Evolutionary conservation across 2,888 invertebrate genomes (phyloP), one percentile per base, ranked within the genome.

Genomic region (Leuctra nigra): DNA sequence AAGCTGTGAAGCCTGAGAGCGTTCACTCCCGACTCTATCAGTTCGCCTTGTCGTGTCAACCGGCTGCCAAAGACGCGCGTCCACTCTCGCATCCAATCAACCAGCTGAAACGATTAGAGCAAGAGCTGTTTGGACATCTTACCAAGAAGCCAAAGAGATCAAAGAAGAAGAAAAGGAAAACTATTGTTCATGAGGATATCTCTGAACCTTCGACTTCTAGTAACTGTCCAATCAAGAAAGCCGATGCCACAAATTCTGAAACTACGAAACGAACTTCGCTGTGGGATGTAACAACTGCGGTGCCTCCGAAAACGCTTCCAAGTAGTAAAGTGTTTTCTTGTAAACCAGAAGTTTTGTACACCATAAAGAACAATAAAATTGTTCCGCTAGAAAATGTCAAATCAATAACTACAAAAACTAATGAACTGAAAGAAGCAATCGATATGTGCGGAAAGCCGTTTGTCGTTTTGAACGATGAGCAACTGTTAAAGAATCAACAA

Each of bases 351-450:
- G 72, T 73, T 50, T 71, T 75, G 69, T 80, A 79, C 57, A 77
- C 80, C 1, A 69, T 80, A 25, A 74, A 70, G 63, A 70, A 79
- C 57, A 74, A 74, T 36, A 73, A 74, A 66, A 79, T 80, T 55
- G 69, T 79, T 1, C 68, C 75, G 57, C 59, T 78, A 18, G 61
- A 60, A 53, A 18, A 61, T 33, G 39, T 33, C 16, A 55, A 59
- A 52, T 48, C 23, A 24, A 44, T 14, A 24, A 11, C 25, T 2
- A n/a, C 33, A 3, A 41, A 41, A 35, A 11, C 14, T 24, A 7
- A n/a, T n/a, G n/a, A n/a, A n/a, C n/a, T n/a, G 22, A n/a, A 14
- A 16, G 25, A 18, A 35, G 39, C 6, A 2, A 4, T n/a, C 29
- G 35, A 16, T 14, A 14, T 23, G 47, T 22, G 23, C 33, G 58